Evolutionary conservation across 2,888 invertebrate species (phyloP).

Genomic region (Cerastis rubricosa): DNA sequence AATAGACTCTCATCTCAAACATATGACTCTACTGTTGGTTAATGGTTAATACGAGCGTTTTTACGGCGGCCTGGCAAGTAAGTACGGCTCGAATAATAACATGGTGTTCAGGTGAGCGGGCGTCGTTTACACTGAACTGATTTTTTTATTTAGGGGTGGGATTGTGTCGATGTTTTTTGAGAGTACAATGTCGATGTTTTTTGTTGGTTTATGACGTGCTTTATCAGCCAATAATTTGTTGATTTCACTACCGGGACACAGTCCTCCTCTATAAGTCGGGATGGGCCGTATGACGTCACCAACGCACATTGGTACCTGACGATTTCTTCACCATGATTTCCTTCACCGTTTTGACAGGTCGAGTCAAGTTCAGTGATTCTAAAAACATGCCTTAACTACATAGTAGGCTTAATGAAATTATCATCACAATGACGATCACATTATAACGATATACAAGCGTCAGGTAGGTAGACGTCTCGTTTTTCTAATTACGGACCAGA

Average conservation of each 20-base stretch:
- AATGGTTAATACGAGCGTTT: conserved; percentile 47
- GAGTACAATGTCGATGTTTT: conserved; percentile 12
- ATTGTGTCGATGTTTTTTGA: conserved; percentile 7
- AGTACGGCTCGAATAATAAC: conserved; percentile 82
- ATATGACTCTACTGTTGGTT: conserved; percentile 52
- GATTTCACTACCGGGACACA: neutral
- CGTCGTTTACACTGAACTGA: conserved; percentile 81
- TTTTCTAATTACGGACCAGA: conserved; percentile 30
- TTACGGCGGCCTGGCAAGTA: conserved; percentile 71
- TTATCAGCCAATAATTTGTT: no score
- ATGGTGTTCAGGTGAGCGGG: conserved; percentile 77
- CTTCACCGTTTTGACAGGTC: neutral
- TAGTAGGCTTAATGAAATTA: neutral
- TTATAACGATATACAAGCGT: conserved; percentile 18
- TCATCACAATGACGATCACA: neutral
- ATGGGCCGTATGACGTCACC: neutral
- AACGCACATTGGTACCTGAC: no score
- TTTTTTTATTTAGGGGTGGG: conserved; percentile 71
- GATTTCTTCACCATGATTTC: neutral
- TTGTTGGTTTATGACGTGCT: no score
- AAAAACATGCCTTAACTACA: neutral
- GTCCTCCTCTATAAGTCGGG: neutral
- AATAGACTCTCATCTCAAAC: conserved; percentile 64
- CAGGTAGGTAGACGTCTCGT: conserved; percentile 12
- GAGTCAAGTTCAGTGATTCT: neutral